Evolutionary conservation across 1,140 invertebrate species (phyloP).

Genomic region (Stegodyphus mimosarum): DNA sequence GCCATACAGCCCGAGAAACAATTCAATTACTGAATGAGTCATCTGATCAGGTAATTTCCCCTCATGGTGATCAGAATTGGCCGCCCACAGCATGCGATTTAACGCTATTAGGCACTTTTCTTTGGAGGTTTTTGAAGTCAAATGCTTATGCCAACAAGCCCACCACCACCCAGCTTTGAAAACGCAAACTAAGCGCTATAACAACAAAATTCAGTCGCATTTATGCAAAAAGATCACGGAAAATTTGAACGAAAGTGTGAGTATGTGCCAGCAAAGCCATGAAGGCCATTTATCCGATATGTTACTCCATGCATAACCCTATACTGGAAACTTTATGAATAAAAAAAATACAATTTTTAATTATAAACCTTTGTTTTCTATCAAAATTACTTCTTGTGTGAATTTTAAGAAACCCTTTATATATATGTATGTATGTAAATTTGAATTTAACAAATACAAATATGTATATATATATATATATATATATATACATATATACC

Average conservation of each 20-base stretch:
- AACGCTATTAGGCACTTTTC: not conserved
- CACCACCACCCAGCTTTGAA: not conserved
- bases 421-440: too few relatives aligned
- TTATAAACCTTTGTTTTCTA: not conserved
- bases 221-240: not conserved
- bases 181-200: not conserved
- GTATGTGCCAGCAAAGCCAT: not conserved
- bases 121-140: not conserved
- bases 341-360: not conserved
- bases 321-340: not conserved
- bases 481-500: too few relatives aligned
- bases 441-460: too few relatives aligned
- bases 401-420: not conserved
- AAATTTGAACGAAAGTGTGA: not conserved
- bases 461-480: too few relatives aligned
- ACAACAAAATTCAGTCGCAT: not conserved
- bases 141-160: conserved; percentile 11
- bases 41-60: conserved; percentile 40
- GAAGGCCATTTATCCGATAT: not conserved
- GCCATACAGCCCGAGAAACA: conserved; percentile 1
- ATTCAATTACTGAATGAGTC: conserved; percentile 34
- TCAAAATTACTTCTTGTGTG: not conserved
- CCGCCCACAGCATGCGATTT: not conserved
- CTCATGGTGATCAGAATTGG: conserved; percentile 37
- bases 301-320: not conserved